These are phyloP conservation scores for Halcyon smyrnensis DNA, from an alignment of 2,797 vertebrate genomes.

Conservation along the genomic window DNA sequence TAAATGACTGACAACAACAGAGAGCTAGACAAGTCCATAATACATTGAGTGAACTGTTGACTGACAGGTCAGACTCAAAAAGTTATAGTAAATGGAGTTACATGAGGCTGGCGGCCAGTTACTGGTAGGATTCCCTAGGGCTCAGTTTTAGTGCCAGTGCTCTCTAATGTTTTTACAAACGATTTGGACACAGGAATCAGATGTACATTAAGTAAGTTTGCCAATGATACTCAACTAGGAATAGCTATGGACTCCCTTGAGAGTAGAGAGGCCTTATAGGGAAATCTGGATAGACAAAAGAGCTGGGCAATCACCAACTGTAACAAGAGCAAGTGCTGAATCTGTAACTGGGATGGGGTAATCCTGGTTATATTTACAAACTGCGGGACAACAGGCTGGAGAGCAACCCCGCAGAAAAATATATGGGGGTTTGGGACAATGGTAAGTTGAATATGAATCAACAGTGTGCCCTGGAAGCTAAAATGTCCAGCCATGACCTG, in stretches of 20 bases:
- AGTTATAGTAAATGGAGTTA: background rate
- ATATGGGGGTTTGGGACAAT: background rate
- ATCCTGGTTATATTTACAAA: background rate
- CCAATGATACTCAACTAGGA: background rate
- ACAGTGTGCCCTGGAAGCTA: background rate
- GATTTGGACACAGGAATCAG: background rate
- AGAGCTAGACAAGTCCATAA: background rate
- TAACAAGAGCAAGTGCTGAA: background rate
- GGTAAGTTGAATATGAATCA: background rate
- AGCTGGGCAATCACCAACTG: background rate
- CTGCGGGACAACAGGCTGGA: background rate
- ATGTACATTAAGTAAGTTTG: background rate
- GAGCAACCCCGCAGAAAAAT: background rate
- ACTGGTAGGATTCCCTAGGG: background rate
- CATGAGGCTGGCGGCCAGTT: background rate
- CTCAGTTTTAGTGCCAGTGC: background rate
- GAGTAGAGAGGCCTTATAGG: background rate
- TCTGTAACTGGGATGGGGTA: background rate
- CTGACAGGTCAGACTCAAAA: background rate
- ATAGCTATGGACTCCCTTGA: background rate
- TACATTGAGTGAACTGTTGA: accelerated
- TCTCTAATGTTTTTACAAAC: background rate
- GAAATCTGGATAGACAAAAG: background rate
- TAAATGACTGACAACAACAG: background rate
- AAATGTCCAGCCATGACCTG: background rate